Evolutionary conservation across 2,888 invertebrate genomes (phyloP), one percentile per base, ranked within the genome.

Genomic region (Parapristionchus giblindavisi): DNA sequence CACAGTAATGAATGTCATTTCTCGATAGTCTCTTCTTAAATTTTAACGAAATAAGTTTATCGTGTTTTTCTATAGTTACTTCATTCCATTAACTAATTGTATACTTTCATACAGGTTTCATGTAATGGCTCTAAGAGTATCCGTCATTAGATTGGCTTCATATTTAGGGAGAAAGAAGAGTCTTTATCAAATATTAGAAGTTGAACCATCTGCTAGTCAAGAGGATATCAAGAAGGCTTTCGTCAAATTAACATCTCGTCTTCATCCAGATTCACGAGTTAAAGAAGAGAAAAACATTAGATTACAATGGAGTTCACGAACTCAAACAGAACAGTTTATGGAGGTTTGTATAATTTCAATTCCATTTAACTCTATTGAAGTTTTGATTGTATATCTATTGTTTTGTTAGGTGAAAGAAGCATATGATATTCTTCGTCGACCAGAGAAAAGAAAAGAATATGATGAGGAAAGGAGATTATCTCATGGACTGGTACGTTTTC

Each of bases 311-410:
- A 66, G 65, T 29, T 43, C 34, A n/a, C 24, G 58, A 24, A 52
- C 65, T 24, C 40, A 40, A 40, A 78, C 80, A 11, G 76, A 80
- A 51, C 75, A 61, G 27, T 79, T 79, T 40, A 79, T 79, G 80
- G 80, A 70, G 70, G 70, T 70, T n/a, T n/a, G n/a, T n/a, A n/a
- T n/a, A n/a, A n/a, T n/a, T n/a, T n/a, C n/a, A n/a, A n/a, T n/a
- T n/a, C n/a, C n/a, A n/a, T n/a, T n/a, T n/a, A n/a, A n/a, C 0
- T 21, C 36, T 24, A 32, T 21, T 51, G 38, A 36, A 38, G 17
- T 38, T 17, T 51, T 65, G 5, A 27, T 32, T 48, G 11, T 21
- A 32, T 60, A 29, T 32, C 29, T 14, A 27, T 60, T 27, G 60
- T 60, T 8, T 60, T 32, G 27, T n/a, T 0, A 77, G 48, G 40